These are phyloP conservation scores for Molorchus minor DNA, from an alignment of 2,888 invertebrate genomes.

Conservation along the genomic window DNA sequence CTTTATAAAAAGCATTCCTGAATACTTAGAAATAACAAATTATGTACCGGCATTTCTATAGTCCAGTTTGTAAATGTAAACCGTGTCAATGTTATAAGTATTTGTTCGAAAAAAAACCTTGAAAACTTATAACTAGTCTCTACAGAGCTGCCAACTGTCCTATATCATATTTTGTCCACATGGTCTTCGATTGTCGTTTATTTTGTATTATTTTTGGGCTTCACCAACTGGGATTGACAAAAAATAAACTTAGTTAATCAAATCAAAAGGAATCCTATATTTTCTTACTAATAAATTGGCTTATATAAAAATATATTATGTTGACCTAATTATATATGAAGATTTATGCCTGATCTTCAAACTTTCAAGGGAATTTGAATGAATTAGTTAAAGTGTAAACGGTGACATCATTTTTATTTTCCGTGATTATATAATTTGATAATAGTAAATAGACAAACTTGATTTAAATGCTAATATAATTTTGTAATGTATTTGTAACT, in stretches of 20 bases:
- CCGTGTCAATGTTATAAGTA: slow-evolving; percentile 23
- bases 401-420: slow-evolving; percentile 27
- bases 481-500: no score
- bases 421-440: slow-evolving; percentile 17
- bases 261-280: neutral
- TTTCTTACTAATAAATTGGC: no score
- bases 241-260: neutral
- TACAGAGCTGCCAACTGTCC: neutral
- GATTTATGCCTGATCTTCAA: neutral
- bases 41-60: slow-evolving; percentile 20
- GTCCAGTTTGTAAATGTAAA: no score
- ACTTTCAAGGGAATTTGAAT: slow-evolving; percentile 17
- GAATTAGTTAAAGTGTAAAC: slow-evolving; percentile 1
- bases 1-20: slow-evolving; percentile 21
- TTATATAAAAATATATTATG: no score
- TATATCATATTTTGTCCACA: neutral
- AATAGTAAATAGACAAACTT: no score
- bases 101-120: slow-evolving; percentile 30
- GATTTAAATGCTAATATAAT: no score
- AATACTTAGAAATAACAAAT: slow-evolving; percentile 15
- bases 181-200: neutral
- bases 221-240: neutral
- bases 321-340: neutral
- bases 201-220: neutral
- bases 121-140: no score